phyloP scores from a whole-genome alignment of 2,113 vertebrate genomes.

The Dicrurus megarhynchus region DNA sequence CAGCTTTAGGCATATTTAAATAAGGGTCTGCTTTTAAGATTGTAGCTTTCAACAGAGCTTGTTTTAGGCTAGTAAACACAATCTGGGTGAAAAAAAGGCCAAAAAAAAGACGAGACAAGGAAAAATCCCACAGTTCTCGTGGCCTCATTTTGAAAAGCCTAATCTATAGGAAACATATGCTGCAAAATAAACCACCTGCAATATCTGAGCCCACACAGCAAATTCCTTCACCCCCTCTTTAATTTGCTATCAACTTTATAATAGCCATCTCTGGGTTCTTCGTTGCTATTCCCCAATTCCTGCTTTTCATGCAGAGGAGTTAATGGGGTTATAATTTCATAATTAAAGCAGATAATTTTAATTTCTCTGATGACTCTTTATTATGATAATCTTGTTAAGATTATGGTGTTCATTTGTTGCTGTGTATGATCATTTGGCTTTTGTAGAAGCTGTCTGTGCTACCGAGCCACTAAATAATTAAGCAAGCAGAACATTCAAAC shows the following conservation, averaged over 20 bases:
- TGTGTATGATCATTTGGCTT: conserved; percentile 59
- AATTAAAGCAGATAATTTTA: conserved; percentile 80
- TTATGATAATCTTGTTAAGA: conserved; percentile 79
- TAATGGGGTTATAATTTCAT: conserved; percentile 80
- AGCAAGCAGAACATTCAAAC: conserved; percentile 26
- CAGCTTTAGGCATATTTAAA: conserved; percentile 70
- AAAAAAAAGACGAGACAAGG: neutral
- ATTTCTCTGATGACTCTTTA: conserved; percentile 76
- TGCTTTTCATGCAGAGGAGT: conserved; percentile 65
- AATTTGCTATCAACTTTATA: conserved; percentile 56
- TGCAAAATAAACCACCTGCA: conserved; percentile 56
- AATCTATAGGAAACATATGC: conserved; percentile 29
- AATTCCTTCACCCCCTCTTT: neutral
- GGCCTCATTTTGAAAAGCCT: neutral
- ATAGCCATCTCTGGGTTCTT: conserved; percentile 54
- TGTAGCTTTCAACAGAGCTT: conserved; percentile 8
- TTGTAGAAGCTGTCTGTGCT: conserved; percentile 39
- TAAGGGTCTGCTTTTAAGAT: conserved; percentile 54
- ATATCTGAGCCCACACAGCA: neutral
- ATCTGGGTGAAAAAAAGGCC: neutral
- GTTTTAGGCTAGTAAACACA: neutral
- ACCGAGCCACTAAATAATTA: conserved; percentile 66
- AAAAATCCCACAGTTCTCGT: neutral
- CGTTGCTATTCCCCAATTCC: conserved; percentile 66
- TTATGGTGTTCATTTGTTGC: conserved; percentile 68